Evolutionary conservation across 2,797 vertebrate species (phyloP), one percentile per base, ranked within the genome.

Genomic region (Podargus strigoides): DNA sequence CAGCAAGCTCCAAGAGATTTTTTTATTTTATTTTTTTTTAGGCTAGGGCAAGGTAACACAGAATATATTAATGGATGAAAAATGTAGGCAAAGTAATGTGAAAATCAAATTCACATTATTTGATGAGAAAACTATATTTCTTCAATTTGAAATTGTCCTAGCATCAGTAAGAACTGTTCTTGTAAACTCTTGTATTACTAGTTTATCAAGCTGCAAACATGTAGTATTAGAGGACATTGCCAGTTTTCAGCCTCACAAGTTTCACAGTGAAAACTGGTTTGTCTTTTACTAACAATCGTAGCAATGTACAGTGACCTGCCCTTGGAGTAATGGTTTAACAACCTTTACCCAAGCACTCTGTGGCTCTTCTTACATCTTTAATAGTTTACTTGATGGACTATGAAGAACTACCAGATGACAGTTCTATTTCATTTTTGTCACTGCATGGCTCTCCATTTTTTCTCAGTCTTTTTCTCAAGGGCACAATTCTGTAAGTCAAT

Each of bases 361-460:
- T 90, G 95, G 96, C 85, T 97, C 94, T 97, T 97, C 97, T 97
- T 97, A 97, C 96, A 97, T 97, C 96, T 97, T 96, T 97, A 98
- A 98, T 97, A 96, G 96, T 97, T 97, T 97, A 94, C n/a, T 92
- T 98, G 97, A 98, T 96, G 90, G 95, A 97, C 97, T 98, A 97
- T 97, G 98, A 98, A 97, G 97, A 97, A 97, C 97, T 97, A 95
- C 97, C 93, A 85, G 97, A 95, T 98, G 98, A 98, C 98, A 98
- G 97, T 96, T 97, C 97, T 98, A 97, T 98, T 98, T 98, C 98
- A 97, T 98, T 97, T 98, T 97, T 98, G 97, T 98, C 97, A 97
- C 94, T 96, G 95, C 73, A 80, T 96, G 84, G 88, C 86, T 92
- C 94, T 97, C 96, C 69, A 79, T 97, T 97, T 97, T 96, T 91